Evolutionary conservation across 2,797 vertebrate genomes (phyloP), one percentile per base, ranked within the genome.

Genomic region (Galaxias olidus): DNA sequence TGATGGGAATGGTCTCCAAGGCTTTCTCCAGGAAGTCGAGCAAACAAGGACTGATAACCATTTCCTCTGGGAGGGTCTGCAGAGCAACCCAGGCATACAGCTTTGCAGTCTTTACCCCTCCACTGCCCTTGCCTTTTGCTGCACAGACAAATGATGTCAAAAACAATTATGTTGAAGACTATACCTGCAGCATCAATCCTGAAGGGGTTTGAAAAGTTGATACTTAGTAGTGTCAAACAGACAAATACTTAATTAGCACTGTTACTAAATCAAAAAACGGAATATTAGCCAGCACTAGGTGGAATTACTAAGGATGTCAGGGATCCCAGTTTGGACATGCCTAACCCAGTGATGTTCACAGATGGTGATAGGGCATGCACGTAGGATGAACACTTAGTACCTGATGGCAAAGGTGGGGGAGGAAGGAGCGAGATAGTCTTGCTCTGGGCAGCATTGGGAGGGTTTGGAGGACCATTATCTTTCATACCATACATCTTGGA

Each of bases 401-500:
- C 98, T 98, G 96, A 94, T 78, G 95, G 93, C 66, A 95, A 87
- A 91, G 96, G 95, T 94, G 96, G 95, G 94, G 96, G 95, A 94
- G 94, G 93, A 88, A 96, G 94, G 88, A 98, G 95, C 84, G 93
- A 94, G 90, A 96, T 95, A 95, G 94, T 93, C 95, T 94, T 96
- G 95, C 89, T 93, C 89, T 94, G 93, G 87, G 80, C 84, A 88
- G 93, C 88, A 89, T 88, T 92, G 89, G 94, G 84, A 82, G 92
- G 89, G 90, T 79, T 82, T 84, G 92, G 86, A 86, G 89, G 79
- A 80, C 90, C 87, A 78, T 68, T 90, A 77, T 99, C 97, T 95
- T 94, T 98, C 97, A 98, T 98, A 97, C 95, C 95, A 93, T 93
- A 97, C 94, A 99, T 92, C 89, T 98, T 99, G 75, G 96, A 98